Percentiles rank a stretch among this genome's conserved stretches.
These are phyloP conservation scores for Halictus rubicundus DNA, from an alignment of 1,140 invertebrate species.

Conservation along the genomic window DNA sequence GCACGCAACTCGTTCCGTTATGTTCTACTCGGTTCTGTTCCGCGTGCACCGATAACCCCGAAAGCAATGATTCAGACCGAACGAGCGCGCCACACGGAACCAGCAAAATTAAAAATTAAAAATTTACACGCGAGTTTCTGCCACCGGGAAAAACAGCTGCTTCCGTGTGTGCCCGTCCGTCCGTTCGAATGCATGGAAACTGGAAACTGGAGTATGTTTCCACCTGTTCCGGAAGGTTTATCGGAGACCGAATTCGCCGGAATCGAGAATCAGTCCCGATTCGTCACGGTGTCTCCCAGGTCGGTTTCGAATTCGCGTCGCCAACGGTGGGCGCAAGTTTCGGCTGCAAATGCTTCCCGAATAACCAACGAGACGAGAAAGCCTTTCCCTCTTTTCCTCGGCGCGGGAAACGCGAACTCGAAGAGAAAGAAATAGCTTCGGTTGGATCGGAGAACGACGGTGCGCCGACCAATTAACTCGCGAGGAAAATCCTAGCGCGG, in stretches of 20 bases:
- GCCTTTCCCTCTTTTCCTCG: no score
- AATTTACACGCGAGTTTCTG: slow-evolving; percentile 11
- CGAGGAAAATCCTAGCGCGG: neutral
- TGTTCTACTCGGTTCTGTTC: neutral
- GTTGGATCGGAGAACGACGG: neutral
- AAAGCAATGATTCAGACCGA: slow-evolving; percentile 7
- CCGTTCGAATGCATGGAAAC: neutral
- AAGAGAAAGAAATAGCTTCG: neutral
- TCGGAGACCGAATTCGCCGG: neutral
- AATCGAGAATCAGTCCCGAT: neutral
- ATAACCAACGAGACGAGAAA: no score
- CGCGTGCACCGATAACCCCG: slow-evolving; percentile 2
- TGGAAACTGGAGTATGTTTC: neutral
- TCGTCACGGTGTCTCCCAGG: neutral
- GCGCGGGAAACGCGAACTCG: neutral
- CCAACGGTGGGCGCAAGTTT: slow-evolving; percentile 7
- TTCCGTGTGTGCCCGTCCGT: neutral
- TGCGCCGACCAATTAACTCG: slow-evolving; percentile 5
- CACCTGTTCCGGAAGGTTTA: neutral
- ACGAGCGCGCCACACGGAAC: slow-evolving; percentile 5
- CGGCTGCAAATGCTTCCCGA: neutral
- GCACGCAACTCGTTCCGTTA: slow-evolving; percentile 17
- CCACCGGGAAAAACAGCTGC: neutral
- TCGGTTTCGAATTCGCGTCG: neutral
- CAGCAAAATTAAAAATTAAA: slow-evolving; percentile 24